Base-by-base conservation (phyloP, 2,113 vertebrate species). In the Gadus chalcogrammus region DNA sequence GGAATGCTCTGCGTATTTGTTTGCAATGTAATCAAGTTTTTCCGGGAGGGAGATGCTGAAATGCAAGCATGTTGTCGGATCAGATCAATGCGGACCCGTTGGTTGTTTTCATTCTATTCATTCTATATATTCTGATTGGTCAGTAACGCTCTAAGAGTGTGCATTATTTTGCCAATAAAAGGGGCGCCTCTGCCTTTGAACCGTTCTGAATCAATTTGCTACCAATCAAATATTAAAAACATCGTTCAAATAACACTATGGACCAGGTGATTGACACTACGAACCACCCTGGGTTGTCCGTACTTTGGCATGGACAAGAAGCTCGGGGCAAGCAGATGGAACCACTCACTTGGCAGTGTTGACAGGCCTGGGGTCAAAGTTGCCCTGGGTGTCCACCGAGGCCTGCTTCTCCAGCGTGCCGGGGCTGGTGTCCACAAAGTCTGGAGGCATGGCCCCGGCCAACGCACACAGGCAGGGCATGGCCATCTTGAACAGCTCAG, bases 351-450 rank as follows among this genome's bases (percentile, higher is more conserved):
- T 97, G 82, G 91, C 79, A 66, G 97, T 98, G 85, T 82, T 97
- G 81, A 98, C 92, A 22, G 97, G 95, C 82, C 94, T 96, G 68
- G 97, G 97, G 83, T 98, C 97, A 91, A 98, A 99, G 92, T 98
- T 96, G 79, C 97, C 97, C 77, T 99, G 93, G 61, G 94, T 89
- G 63, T 99, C 97, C 84, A 99, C 84, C 1, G 95, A 95, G 18
- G 86, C 82, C 79, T 96, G 95, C 58, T 96, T 97, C 82, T 98
- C 95, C 87, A 96, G 72, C 0, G 91, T 92, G 62, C 87, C 92
- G 70, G 92, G 93, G 77, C 94, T 93, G 68, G 91, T 89, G 72
- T 99, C 97, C 79, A 98, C 91, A 78, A 96, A 98, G 88, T 98
- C 97, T 2, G 97, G 97, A 22, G 97, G 95, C 73, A 98, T 83